These are phyloP conservation scores for Polypedilum pembai DNA, from an alignment of 1,140 invertebrate genomes.

Conservation along the genomic window DNA sequence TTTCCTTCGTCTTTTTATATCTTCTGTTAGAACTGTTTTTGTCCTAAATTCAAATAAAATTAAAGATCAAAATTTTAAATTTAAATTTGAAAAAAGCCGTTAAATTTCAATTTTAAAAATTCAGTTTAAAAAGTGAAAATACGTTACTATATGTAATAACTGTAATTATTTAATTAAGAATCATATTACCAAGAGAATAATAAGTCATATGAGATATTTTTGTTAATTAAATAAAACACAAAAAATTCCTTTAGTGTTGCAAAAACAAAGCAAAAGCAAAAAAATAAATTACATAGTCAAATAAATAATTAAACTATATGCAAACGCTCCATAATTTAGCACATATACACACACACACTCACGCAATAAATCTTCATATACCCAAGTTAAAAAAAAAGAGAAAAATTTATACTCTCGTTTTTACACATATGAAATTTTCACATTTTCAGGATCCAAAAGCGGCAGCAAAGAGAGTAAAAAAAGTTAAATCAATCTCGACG, in stretches of 20 bases:
- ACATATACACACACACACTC: not conserved
- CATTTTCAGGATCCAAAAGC: slow-evolving; percentile 1
- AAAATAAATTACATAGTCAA: slow-evolving; percentile 19
- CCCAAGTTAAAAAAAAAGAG: too few species aligned
- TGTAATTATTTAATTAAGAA: slow-evolving; percentile 25
- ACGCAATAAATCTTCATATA: slow-evolving; percentile 8
- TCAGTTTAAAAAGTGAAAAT: too few species aligned
- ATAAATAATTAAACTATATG: slow-evolving; percentile 20
- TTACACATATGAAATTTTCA: slow-evolving; percentile 14
- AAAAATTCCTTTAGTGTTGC: not conserved
- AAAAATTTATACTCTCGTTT: slow-evolving; percentile 18
- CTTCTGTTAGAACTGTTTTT: too few species aligned
- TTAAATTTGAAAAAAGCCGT: too few species aligned
- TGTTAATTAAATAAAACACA: not conserved
- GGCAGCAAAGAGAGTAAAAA: not conserved
- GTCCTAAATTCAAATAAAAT: too few species aligned
- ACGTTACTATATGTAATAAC: too few species aligned
- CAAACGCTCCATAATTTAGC: slow-evolving; percentile 16
- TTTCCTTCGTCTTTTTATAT: too few species aligned
- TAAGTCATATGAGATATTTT: slow-evolving; percentile 10
- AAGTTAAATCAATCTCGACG: too few species aligned
- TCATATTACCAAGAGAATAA: slow-evolving; percentile 25
- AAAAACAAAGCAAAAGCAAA: not conserved
- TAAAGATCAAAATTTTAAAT: too few species aligned
- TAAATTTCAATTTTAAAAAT: too few species aligned